phyloP scores from a whole-genome alignment of 2,113 vertebrate species.

The Laticauda laticaudata region DNA sequence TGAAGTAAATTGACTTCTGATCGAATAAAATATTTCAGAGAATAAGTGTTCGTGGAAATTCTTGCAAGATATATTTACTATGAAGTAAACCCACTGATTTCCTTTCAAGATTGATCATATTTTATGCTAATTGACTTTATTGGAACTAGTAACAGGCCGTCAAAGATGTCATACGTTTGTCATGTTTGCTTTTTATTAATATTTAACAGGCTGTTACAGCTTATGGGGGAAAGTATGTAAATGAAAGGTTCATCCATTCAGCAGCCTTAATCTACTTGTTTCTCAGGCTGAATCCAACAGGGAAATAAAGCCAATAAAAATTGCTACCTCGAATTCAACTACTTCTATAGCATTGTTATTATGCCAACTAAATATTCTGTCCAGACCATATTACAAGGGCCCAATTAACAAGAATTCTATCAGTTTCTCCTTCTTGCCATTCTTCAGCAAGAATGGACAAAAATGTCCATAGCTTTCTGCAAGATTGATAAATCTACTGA shows the following conservation, averaged over 20 bases:
- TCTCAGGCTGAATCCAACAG: not conserved
- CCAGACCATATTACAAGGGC: not conserved
- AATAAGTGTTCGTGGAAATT: not conserved
- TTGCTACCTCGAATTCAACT: not conserved
- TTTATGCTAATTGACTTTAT: not conserved
- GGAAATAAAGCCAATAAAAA: not conserved
- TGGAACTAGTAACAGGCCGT: not conserved
- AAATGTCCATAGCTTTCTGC: not conserved
- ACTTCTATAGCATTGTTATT: not conserved
- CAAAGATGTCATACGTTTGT: not conserved
- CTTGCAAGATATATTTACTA: not conserved
- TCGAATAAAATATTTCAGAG: not conserved
- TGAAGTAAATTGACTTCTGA: conserved; percentile 21
- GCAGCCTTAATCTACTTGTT: not conserved
- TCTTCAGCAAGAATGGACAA: not conserved
- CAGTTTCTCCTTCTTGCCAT: not conserved
- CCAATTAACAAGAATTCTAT: not conserved
- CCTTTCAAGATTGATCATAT: not conserved
- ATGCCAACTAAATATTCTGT: not conserved
- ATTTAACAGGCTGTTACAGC: not conserved
- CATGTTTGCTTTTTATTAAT: not conserved
- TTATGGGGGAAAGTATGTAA: not conserved
- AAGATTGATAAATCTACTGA: not conserved
- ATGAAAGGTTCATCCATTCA: not conserved
- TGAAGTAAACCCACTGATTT: not conserved